Evolutionary conservation across 2,888 invertebrate genomes (phyloP), one percentile per base, ranked within the genome.

Genomic region (Pristionchus fissidentatus): DNA sequence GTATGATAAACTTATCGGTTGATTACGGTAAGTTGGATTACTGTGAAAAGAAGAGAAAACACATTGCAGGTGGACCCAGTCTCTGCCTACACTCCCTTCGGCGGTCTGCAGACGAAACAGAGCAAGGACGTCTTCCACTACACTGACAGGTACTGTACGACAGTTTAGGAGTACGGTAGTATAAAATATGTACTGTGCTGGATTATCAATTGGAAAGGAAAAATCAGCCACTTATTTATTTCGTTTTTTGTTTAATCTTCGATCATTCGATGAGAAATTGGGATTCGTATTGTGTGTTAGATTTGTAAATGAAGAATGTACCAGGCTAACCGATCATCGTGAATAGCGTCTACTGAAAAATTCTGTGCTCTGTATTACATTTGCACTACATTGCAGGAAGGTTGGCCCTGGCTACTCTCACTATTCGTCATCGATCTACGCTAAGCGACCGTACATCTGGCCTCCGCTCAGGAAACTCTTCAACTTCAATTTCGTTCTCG

Each of bases 361-460:
- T n/a, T n/a, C n/a, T n/a, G n/a, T n/a, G n/a, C n/a, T n/a, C n/a
- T n/a, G n/a, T n/a, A n/a, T n/a, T n/a, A n/a, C n/a, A n/a, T n/a
- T n/a, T n/a, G n/a, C n/a, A n/a, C n/a, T 0, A 13, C 3, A 35
- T 82, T 85, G 62, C 60, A 86, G 87, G 77, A 85, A 85, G 81
- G 85, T 86, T 19, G 91, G 90, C 19, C 84, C 84, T 46, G 91
- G 91, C 32, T 91, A 91, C 81, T 89, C 90, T 15, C 86, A 91
- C 55, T 91, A 87, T 80, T 90, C 90, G 4, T 87, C 75, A 32
- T 77, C 85, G 4, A 79, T 89, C n/a, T 91, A 89, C 80, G 83
- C 84, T 26, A 83, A 87, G 41, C 87, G 91, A 19, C 89, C 90
- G 19, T 91, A 89, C 83, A 88, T 91, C 22, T 91, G 90, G 90